Evolutionary conservation across 2,113 vertebrate genomes (phyloP).

Genomic region (Hucho hucho): DNA sequence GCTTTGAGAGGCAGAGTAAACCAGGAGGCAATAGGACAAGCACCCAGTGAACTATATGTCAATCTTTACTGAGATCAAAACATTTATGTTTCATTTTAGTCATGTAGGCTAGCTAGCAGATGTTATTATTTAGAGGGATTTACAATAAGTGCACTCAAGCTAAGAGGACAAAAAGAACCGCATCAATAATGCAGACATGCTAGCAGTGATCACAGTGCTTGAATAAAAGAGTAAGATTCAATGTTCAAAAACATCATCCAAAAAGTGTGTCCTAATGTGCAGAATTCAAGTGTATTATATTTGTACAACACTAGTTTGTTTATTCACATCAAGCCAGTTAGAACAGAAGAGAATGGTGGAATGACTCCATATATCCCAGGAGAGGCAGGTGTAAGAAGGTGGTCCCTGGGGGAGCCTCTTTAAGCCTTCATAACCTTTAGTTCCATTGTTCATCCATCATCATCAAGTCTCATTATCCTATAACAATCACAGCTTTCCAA

Average conservation of each 20-base stretch:
- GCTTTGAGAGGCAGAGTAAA: too few species aligned
- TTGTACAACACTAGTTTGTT: too few species aligned
- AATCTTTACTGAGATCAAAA: too few species aligned
- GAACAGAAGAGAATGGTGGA: too few species aligned
- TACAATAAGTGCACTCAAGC: too few species aligned
- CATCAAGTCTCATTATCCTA: constrained; percentile 11
- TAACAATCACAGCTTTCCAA: too few species aligned
- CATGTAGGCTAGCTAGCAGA: not conserved
- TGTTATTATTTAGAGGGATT: not conserved
- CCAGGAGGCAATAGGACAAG: too few species aligned
- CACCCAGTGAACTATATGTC: not conserved
- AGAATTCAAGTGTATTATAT: too few species aligned
- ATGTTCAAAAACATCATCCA: not conserved
- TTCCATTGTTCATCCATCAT: constrained; percentile 56
- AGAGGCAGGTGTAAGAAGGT: constrained; percentile 36
- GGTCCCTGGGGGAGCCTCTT: constrained; percentile 43
- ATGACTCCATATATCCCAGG: not conserved
- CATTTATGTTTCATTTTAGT: not conserved
- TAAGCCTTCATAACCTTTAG: constrained; percentile 37
- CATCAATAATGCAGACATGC: not conserved
- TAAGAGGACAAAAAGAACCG: not conserved
- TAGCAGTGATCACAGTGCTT: not conserved
- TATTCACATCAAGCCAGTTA: too few species aligned
- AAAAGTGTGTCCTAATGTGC: too few species aligned
- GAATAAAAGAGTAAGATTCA: not conserved